phyloP scores from a whole-genome alignment of 2,888 invertebrate genomes.

The Actias luna region DNA sequence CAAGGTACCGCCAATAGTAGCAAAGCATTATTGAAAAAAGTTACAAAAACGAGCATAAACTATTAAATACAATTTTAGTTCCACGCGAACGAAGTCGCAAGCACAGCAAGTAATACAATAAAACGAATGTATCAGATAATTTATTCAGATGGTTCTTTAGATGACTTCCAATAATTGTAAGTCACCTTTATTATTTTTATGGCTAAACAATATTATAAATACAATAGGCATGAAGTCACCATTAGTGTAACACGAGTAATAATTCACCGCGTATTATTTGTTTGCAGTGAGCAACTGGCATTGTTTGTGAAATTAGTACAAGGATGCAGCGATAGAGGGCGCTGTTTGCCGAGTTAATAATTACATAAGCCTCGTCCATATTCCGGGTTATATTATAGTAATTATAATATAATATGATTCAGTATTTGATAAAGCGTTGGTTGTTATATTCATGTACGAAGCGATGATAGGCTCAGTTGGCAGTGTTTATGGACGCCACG shows the following conservation, averaged over 20 bases:
- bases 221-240: slow-evolving; percentile 16
- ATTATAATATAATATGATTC: not conserved
- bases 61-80: no score
- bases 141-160: not conserved
- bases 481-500: no score
- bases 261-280: slow-evolving; percentile 70
- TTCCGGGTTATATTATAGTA: slow-evolving; percentile 37
- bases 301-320: slow-evolving; percentile 73
- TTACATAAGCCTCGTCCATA: slow-evolving; percentile 65
- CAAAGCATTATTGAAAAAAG: no score
- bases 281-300: slow-evolving; percentile 63
- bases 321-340: slow-evolving; percentile 70
- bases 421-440: not conserved
- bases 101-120: no score
- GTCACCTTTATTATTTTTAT: slow-evolving; percentile 4
- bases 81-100: no score
- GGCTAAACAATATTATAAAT: slow-evolving; percentile 14
- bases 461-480: no score
- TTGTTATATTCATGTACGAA: not conserved
- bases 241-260: slow-evolving; percentile 43
- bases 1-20: no score
- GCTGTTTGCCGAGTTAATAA: slow-evolving; percentile 72
- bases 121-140: not conserved
- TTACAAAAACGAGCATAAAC: no score
- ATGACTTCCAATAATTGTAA: not conserved